Evolutionary conservation across 64 coral and sea anemone species (phyloP).

Genomic region (Trachythela sp.): DNA sequence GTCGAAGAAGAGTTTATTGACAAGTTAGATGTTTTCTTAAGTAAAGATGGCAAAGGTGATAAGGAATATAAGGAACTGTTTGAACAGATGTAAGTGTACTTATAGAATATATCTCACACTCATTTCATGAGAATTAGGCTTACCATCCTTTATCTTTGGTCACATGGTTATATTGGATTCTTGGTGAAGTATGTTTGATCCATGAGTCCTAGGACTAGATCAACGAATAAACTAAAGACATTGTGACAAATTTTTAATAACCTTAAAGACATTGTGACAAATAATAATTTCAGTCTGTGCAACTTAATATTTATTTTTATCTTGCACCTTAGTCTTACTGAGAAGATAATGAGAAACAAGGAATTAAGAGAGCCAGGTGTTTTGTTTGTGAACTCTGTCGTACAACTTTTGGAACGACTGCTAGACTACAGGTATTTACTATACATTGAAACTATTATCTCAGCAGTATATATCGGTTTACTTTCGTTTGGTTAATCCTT

Average conservation of each 20-base stretch:
- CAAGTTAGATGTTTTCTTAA: conserved; percentile 73
- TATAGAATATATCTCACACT: too few species aligned
- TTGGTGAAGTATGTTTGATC: too few species aligned
- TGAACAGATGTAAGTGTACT: conserved; percentile 67
- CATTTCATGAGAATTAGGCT: too few species aligned
- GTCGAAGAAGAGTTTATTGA: conserved; percentile 90
- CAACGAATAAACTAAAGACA: too few species aligned
- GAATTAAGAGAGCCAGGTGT: conserved; percentile 60
- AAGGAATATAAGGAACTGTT: conserved; percentile 88
- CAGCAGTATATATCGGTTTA: not conserved
- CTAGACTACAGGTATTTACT: conserved; percentile 77
- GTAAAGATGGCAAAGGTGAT: conserved; percentile 62
- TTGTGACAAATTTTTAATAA: too few species aligned
- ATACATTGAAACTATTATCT: not conserved
- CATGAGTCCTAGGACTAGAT: not conserved
- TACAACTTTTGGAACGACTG: conserved; percentile 64
- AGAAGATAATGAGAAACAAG: conserved; percentile 48
- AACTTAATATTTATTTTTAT: not conserved
- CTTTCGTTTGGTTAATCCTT: too few species aligned
- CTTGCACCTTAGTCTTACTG: conserved; percentile 54
- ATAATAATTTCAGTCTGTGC: too few species aligned
- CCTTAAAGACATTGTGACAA: too few species aligned
- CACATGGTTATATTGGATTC: too few species aligned
- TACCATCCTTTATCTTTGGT: too few species aligned
- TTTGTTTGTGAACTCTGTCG: conserved; percentile 70